Conservation (phyloP, 2,888 invertebrate genomes). For the Nomada hirtipes region DNA sequence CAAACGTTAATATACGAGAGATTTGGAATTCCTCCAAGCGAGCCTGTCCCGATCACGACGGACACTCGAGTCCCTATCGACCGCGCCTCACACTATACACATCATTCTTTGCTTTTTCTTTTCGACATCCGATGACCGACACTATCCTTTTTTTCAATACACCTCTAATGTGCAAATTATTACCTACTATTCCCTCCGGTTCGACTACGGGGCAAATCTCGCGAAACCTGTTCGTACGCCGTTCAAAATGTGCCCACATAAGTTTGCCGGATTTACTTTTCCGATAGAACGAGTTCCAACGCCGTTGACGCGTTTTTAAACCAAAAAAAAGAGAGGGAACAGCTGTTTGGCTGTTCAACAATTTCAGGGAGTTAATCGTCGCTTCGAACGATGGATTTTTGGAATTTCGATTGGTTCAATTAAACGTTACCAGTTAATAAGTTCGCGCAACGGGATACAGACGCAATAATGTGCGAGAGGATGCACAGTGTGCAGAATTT, state of each 20-base stretch:
- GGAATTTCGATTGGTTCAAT: background rate
- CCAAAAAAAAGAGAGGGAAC: background rate
- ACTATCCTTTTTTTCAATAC: slow-evolving; percentile 1
- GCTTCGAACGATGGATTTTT: background rate
- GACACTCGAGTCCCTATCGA: slow-evolving; percentile 44
- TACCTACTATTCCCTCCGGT: background rate
- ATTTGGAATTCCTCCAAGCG: slow-evolving; percentile 43
- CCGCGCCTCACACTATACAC: slow-evolving; percentile 53
- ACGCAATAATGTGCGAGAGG: background rate
- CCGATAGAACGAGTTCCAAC: slow-evolving; percentile 19
- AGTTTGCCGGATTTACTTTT: slow-evolving; percentile 18
- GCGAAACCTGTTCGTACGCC: slow-evolving; percentile 44
- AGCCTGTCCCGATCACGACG: slow-evolving; percentile 22
- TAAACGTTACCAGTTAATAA: slow-evolving; percentile 6
- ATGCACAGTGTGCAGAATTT: slow-evolving; percentile 1
- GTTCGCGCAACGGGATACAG: background rate
- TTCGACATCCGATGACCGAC: slow-evolving; percentile 20
- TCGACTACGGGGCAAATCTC: slow-evolving; percentile 24
- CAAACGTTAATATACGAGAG: slow-evolving; percentile 38
- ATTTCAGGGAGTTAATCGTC: background rate
- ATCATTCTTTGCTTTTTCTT: slow-evolving; percentile 18
- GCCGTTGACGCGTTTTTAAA: background rate
- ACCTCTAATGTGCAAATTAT: background rate
- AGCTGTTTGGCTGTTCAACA: background rate
- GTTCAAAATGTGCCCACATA: slow-evolving; percentile 21